Conservation (phyloP, 2,113 vertebrate genomes). For the Dolichallabes microphthalmus region DNA sequence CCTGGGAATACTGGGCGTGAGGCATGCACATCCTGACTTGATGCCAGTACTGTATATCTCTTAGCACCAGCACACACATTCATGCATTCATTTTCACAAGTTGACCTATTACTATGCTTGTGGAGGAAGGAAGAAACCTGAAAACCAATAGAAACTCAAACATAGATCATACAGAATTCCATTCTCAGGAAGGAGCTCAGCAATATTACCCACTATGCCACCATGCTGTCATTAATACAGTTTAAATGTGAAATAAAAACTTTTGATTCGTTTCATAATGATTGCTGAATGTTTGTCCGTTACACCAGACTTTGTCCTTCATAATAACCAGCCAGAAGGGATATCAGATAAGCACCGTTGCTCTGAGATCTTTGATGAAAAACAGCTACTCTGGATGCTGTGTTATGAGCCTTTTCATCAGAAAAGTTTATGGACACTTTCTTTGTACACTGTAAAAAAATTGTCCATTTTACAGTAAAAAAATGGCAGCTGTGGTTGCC, state of each 20-base stretch:
- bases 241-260: neutral
- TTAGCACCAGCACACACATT: neutral
- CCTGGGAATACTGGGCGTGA: neutral
- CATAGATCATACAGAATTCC: neutral
- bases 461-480: no score
- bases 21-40: neutral
- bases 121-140: neutral
- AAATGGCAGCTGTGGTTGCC: no score
- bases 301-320: neutral
- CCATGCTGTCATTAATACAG: neutral
- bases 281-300: neutral
- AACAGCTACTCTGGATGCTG: constrained; percentile 1
- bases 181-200: neutral
- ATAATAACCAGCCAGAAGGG: neutral
- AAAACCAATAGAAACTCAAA: neutral
- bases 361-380: neutral
- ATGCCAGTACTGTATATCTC: neutral
- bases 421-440: neutral
- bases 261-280: neutral
- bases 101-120: neutral
- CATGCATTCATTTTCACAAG: neutral
- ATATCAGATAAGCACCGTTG: neutral
- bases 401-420: constrained; percentile 5
- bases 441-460: no score
- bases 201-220: neutral